A percentile compares a stretch with the other conserved stretches of the same genome.
These are phyloP conservation scores for Rotaria sp. DNA, from an alignment of 2,888 invertebrate genomes.

Conservation along the genomic window DNA sequence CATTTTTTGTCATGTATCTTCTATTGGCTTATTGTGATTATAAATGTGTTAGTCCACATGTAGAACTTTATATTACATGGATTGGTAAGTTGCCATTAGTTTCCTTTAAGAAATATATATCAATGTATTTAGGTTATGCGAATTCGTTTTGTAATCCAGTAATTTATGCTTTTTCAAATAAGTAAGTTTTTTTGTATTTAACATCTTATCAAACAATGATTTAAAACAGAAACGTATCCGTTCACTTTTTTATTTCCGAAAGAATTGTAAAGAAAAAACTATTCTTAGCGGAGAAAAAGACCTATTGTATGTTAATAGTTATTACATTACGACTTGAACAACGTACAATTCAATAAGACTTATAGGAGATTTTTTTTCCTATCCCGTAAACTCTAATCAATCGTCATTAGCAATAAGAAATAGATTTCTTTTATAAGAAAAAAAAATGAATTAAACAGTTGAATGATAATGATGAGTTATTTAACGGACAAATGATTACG, in stretches of 20 bases:
- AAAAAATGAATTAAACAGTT: too few species aligned
- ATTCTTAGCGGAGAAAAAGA: background rate
- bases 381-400: too few species aligned
- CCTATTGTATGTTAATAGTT: background rate
- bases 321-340: background rate
- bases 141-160: conserved; percentile 39
- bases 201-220: background rate
- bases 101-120: background rate
- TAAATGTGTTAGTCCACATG: conserved; percentile 5
- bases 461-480: too few species aligned
- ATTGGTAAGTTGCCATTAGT: background rate
- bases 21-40: conserved; percentile 7
- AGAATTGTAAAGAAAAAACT: background rate
- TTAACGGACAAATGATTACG: too few species aligned
- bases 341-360: background rate
- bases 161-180: conserved; percentile 39
- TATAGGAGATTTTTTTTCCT: too few species aligned
- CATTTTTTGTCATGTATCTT: conserved; percentile 40
- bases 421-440: too few species aligned
- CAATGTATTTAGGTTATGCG: conserved; percentile 15
- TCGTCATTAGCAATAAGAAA: too few species aligned
- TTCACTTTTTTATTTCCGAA: background rate
- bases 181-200: background rate
- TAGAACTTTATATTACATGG: conserved; percentile 39
- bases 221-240: background rate